These are phyloP conservation scores for Cydia strobilella DNA, from an alignment of 1,140 invertebrate genomes.

Conservation along the genomic window DNA sequence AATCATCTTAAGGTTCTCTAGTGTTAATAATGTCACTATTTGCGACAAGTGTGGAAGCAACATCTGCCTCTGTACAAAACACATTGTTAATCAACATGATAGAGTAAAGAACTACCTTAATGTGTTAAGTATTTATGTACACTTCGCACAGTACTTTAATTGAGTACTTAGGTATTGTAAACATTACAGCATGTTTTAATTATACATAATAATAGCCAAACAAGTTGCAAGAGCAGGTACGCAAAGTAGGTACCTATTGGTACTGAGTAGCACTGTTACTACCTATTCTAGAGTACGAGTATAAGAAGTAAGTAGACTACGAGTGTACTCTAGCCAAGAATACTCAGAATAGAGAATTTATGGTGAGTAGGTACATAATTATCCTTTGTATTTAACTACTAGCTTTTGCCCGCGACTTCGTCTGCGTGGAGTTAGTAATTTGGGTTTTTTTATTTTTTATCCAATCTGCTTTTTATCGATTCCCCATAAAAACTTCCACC, in stretches of 20 bases:
- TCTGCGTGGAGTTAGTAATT: no score
- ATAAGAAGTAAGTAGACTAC: no score
- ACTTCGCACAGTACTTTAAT: neutral
- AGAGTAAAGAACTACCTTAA: neutral
- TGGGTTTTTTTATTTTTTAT: no score
- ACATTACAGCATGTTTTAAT: neutral
- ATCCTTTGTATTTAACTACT: no score
- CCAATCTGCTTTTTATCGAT: no score
- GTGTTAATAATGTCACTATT: neutral
- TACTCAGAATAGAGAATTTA: no score
- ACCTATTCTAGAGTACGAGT: neutral
- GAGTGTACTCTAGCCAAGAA: no score
- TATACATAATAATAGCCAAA: neutral
- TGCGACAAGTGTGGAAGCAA: neutral
- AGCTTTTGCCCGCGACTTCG: no score
- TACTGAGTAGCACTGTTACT: neutral
- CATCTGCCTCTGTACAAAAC: neutral
- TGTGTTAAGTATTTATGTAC: neutral
- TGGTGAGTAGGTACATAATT: no score
- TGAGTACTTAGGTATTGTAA: slow-evolving; percentile 5
- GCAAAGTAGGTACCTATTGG: neutral
- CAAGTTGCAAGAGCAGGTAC: neutral
- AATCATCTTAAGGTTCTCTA: neutral
- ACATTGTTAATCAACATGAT: neutral
- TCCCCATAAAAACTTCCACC: no score